These are phyloP conservation scores for Aproaerema taeniolella DNA, from an alignment of 2,888 invertebrate species.

Conservation along the genomic window DNA sequence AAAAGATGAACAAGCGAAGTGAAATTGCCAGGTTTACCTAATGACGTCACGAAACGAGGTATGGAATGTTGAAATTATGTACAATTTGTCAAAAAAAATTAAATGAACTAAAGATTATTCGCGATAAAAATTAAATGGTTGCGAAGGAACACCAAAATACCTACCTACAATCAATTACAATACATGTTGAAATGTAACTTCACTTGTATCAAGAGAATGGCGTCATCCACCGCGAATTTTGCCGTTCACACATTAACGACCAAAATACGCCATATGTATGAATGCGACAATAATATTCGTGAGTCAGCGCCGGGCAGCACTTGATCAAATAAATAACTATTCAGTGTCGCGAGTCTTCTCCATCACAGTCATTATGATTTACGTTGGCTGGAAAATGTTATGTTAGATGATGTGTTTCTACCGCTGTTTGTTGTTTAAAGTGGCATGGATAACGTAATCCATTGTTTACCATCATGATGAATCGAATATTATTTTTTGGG, in stretches of 20 bases:
- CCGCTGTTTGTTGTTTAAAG: conserved; percentile 13
- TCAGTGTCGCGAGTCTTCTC: conserved; percentile 47
- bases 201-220: conserved; percentile 44
- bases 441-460: conserved; percentile 14
- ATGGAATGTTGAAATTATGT: no score
- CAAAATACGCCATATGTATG: conserved; percentile 59
- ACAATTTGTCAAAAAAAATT: no score
- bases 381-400: conserved; percentile 18
- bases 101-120: no score
- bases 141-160: no score
- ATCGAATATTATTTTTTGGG: conserved; percentile 6
- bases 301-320: conserved; percentile 58
- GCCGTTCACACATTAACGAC: conserved; percentile 57
- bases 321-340: conserved; percentile 71
- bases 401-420: conserved; percentile 11
- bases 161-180: no score
- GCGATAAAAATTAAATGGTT: no score
- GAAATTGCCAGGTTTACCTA: no score
- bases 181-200: no score
- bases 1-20: no score
- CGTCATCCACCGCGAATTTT: conserved; percentile 64
- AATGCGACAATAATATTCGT: conserved; percentile 68
- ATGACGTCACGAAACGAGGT: no score
- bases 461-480: conserved; percentile 13
- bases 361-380: conserved; percentile 37